Base-by-base conservation (phyloP, 92 coral and sea anemone species). In the Heliopora coerulea region DNA sequence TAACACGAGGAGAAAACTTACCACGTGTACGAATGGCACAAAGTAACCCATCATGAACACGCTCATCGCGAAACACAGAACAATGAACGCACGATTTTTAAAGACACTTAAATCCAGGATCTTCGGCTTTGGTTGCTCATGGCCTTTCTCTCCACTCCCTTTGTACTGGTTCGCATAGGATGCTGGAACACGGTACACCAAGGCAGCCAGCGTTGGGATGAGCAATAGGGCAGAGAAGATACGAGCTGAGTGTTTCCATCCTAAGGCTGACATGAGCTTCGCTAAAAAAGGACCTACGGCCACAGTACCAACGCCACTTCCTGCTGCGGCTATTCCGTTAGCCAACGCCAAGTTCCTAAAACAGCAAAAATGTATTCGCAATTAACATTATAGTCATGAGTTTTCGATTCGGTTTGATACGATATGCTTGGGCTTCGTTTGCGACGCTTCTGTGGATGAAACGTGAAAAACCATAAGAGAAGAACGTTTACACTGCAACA, bases 11-110 rank as follows among this genome's bases (percentile, higher is more conserved):
- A 30, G 21, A 49, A 20, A 33, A 75, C 97, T 85, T 79, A 93
- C 98, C 91, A 93, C 59, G 46, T 93, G 98, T 7, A 93, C 91
- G 63, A 93, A 93, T 8, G 98, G 98, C 17, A 93, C 95, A 59
- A 93, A 93, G 48, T 93, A 93, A 0, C 95, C 98, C 40, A 93
- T 63, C 88, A 87, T 87, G 64, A 91, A 91, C 34, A 86, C 78
- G 60, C 97, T 84, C 81, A 91, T 85, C 5, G 96, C 76, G 12
- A 89, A 25, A 37, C 96, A 91, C 84, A 91, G 86, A 14, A 89
- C 90, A 39, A 91, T 57, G 72, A 91, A 91, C 0, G 97, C 96
- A 30, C 81, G 87, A 77, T 91, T 91, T 79, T 78, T 86, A 40
- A 91, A 80, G 11, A 91, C 88, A 20, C 86, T 31, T 25, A 86